Evolutionary conservation across 2,888 invertebrate species (phyloP).

Genomic region (Acrobasis repandana): DNA sequence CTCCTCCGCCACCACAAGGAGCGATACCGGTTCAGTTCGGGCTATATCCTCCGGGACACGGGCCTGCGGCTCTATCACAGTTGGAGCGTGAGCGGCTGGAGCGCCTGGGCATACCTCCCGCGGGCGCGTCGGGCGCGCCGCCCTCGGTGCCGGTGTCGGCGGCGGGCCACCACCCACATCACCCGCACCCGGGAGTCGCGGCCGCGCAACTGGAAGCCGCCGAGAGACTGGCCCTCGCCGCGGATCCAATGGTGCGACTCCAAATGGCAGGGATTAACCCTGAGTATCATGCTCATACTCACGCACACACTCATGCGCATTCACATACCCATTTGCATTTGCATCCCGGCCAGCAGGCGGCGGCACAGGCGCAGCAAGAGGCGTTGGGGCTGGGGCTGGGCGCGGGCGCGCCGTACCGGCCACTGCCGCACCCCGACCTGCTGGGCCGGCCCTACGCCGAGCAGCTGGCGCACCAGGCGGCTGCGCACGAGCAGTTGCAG

Average conservation of each 20-base stretch:
- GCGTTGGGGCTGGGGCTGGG: conserved; percentile 66
- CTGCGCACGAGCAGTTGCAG: conserved; percentile 93
- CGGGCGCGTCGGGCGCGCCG: conserved; percentile 76
- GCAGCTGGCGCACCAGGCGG: conserved; percentile 89
- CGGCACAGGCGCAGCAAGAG: conserved; percentile 86
- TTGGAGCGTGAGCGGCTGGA: conserved; percentile 94
- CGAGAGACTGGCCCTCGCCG: conserved; percentile 91
- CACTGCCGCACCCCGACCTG: conserved; percentile 89
- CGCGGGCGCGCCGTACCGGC: conserved; percentile 83
- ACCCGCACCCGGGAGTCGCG: conserved; percentile 76
- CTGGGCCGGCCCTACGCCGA: conserved; percentile 92
- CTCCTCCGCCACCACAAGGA: conserved; percentile 85
- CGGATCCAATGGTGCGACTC: conserved; percentile 95
- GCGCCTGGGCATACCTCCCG: conserved; percentile 89
- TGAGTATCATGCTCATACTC: conserved; percentile 96
- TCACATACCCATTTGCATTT: conserved; percentile 93
- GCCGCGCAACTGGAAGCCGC: conserved; percentile 88
- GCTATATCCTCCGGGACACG: conserved; percentile 89
- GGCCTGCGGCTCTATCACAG: conserved; percentile 87
- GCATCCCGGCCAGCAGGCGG: conserved; percentile 88
- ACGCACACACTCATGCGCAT: conserved; percentile 95
- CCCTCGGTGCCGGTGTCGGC: conserved; percentile 78
- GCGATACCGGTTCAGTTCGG: conserved; percentile 88
- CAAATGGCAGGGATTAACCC: conserved; percentile 96
- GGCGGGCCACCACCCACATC: conserved; percentile 83